These are phyloP conservation scores for Sardinella longiceps DNA, from an alignment of 2,797 vertebrate genomes.

Conservation along the genomic window DNA sequence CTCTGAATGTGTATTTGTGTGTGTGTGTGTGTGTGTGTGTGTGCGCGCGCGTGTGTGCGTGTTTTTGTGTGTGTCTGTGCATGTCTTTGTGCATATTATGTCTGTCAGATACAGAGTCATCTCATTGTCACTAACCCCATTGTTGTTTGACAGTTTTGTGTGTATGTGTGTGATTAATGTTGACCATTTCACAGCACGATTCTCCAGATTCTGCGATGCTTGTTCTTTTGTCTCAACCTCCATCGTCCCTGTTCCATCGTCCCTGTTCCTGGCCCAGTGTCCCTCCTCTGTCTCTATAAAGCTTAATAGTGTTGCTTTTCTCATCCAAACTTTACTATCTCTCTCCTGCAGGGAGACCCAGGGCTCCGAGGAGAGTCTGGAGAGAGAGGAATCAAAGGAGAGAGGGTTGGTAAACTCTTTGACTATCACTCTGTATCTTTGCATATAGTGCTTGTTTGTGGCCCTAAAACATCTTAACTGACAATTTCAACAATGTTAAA, in stretches of 20 bases:
- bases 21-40: not conserved
- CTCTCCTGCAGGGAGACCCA: slow-evolving; percentile 78
- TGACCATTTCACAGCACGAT: not conserved
- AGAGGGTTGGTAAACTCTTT: slow-evolving; percentile 75
- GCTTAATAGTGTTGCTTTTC: not conserved
- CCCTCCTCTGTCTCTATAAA: not conserved
- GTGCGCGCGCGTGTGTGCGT: not conserved
- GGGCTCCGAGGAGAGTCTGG: slow-evolving; percentile 81
- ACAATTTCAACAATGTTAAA: too few relatives aligned
- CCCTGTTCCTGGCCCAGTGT: not conserved
- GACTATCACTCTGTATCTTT: not conserved
- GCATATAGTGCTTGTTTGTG: not conserved
- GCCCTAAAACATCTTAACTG: not conserved
- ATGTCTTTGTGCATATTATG: not conserved
- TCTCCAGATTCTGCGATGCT: not conserved
- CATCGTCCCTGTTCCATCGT: too few relatives aligned
- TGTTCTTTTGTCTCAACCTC: not conserved
- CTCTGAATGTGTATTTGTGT: slow-evolving; percentile 46
- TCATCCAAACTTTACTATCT: not conserved
- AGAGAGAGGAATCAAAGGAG: slow-evolving; percentile 80
- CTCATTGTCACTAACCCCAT: slow-evolving; percentile 3
- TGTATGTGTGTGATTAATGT: not conserved
- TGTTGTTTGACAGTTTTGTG: not conserved
- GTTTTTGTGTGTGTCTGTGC: not conserved
- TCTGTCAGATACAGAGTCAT: not conserved